A percentile compares a stretch with the other conserved stretches of the same genome.
Conservation (phyloP, 2,888 invertebrate species). For the Hypolimnas misippus region DNA sequence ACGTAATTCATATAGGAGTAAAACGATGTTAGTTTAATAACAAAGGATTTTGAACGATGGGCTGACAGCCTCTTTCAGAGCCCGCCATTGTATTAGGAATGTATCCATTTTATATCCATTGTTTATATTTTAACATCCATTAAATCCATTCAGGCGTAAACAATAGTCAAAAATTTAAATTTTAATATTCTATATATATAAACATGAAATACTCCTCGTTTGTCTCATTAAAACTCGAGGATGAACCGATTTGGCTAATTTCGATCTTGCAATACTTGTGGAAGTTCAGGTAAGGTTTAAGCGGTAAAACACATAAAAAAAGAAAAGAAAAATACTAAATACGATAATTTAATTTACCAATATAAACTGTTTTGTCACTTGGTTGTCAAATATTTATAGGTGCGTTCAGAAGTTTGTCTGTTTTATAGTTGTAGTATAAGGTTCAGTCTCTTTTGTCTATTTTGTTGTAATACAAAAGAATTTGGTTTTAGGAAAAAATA, state of each 20-base stretch:
- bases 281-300: background rate
- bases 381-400: no score
- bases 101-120: background rate
- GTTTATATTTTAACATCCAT: conserved; percentile 9
- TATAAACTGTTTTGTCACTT: no score
- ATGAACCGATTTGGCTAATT: no score
- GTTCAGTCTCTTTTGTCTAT: no score
- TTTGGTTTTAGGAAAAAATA: background rate
- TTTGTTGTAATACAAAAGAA: no score
- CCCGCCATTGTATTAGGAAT: background rate
- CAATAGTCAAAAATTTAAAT: conserved; percentile 11
- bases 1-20: background rate
- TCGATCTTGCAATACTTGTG: no score
- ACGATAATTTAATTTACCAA: no score
- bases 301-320: background rate
- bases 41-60: conserved; percentile 20
- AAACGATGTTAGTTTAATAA: background rate
- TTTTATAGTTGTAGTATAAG: no score
- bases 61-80: conserved; percentile 14
- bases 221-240: background rate
- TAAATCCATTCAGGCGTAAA: conserved; percentile 16
- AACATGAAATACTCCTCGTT: background rate
- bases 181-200: background rate
- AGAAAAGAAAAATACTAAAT: no score
- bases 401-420: no score